Conservation (phyloP, 1,140 invertebrate species). For the Drosophila nikananu region DNA sequence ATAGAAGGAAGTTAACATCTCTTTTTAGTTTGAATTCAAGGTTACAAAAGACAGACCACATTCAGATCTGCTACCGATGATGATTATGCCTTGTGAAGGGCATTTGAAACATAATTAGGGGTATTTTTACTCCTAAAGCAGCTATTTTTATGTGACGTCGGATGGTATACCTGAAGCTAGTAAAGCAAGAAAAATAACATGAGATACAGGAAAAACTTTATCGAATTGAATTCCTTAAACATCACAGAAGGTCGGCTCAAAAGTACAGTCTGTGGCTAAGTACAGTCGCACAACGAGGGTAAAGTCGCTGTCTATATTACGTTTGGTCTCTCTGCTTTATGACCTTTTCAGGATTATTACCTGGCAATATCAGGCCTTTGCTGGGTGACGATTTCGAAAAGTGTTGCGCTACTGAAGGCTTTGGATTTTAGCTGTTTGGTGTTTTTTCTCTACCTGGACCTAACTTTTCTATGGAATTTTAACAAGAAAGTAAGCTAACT, state of each 20-base stretch:
- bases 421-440: constrained; percentile 32
- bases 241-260: neutral
- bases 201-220: neutral
- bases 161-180: neutral
- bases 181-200: neutral
- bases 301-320: neutral
- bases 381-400: neutral
- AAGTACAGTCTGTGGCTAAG: constrained; percentile 7
- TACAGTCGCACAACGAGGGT: constrained; percentile 6
- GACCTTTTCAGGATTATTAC: constrained; percentile 30
- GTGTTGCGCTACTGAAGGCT: constrained; percentile 22
- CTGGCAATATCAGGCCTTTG: constrained; percentile 35
- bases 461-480: neutral
- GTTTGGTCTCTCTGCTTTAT: constrained; percentile 24
- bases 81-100: neutral
- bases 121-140: neutral
- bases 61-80: neutral
- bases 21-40: neutral
- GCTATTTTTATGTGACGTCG: neutral
- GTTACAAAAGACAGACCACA: neutral
- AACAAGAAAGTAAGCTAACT: too few relatives aligned
- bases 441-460: neutral
- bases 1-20: constrained; percentile 3
- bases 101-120: neutral
- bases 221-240: neutral